A percentile compares a stretch with the other conserved stretches of the same genome.
phyloP scores from a whole-genome alignment of 1,140 invertebrate genomes.

The Megalonaias nervosa region DNA sequence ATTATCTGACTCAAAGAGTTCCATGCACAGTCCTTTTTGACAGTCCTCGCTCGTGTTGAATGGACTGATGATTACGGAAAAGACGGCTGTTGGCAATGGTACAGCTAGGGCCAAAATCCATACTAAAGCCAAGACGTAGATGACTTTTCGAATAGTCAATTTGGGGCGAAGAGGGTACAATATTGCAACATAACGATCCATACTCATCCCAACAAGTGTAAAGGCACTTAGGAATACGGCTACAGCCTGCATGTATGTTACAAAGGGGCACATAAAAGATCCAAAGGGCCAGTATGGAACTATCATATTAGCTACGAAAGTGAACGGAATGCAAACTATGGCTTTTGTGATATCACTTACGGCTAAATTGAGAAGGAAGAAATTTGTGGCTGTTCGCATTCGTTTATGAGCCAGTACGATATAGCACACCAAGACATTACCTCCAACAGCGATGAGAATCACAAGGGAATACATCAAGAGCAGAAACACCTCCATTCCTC shows the following conservation, averaged over 20 bases:
- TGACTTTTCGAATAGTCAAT: conserved; percentile 80
- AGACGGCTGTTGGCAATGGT: conserved; percentile 52
- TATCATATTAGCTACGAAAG: conserved; percentile 82
- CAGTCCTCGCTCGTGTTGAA: conserved; percentile 26
- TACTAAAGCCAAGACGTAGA: conserved; percentile 80
- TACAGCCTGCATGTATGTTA: conserved; percentile 88
- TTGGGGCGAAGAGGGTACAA: conserved; percentile 88
- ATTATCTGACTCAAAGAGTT: conserved; percentile 39
- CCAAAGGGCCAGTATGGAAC: conserved; percentile 92
- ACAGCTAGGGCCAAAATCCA: conserved; percentile 76
- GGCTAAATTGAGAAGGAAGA: conserved; percentile 95
- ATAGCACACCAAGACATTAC: conserved; percentile 90
- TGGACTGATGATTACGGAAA: conserved; percentile 36
- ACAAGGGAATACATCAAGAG: conserved; percentile 46
- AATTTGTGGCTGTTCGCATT: conserved; percentile 96
- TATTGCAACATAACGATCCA: conserved; percentile 95
- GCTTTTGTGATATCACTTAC: conserved; percentile 80
- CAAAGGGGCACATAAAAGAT: conserved; percentile 87
- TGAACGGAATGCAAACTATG: conserved; percentile 30
- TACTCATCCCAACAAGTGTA: conserved; percentile 94
- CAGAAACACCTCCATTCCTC: conserved; percentile 29
- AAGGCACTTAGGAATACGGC: conserved; percentile 96
- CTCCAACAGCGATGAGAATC: conserved; percentile 74
- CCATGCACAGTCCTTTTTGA: conserved; percentile 46
- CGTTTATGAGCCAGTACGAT: conserved; percentile 86